A percentile compares a stretch with the other conserved stretches of the same genome.
phyloP scores from a whole-genome alignment of 2,888 invertebrate genomes.

The Andrena praecox region DNA sequence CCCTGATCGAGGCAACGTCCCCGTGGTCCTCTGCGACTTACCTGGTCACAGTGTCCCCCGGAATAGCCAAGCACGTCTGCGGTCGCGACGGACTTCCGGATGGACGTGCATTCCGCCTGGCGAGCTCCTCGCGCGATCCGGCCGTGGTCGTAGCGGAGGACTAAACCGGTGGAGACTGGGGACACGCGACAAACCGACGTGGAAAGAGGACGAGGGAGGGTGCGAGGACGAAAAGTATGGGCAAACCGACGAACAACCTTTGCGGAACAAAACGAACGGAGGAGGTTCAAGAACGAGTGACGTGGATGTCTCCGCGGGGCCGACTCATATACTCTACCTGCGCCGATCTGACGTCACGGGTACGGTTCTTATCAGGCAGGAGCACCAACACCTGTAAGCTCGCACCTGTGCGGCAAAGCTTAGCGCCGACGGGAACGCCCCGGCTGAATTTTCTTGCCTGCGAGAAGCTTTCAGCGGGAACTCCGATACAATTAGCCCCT shows the following conservation, averaged over 20 bases:
- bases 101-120: constrained; percentile 31
- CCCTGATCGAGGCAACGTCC: neutral
- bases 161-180: neutral
- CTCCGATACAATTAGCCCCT: neutral
- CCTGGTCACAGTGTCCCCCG: constrained; percentile 28
- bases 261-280: constrained; percentile 72
- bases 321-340: constrained; percentile 83
- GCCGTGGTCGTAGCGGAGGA: neutral
- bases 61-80: constrained; percentile 8
- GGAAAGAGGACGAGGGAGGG: neutral
- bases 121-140: constrained; percentile 2
- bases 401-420: constrained; percentile 70
- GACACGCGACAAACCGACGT: constrained; percentile 9
- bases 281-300: constrained; percentile 82
- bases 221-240: constrained; percentile 11
- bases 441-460: constrained; percentile 36
- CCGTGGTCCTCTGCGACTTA: constrained; percentile 22
- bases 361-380: constrained; percentile 82
- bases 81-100: constrained; percentile 36
- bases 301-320: constrained; percentile 80
- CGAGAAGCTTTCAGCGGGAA: constrained; percentile 9
- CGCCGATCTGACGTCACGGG: constrained; percentile 81
- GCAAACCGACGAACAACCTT: constrained; percentile 52
- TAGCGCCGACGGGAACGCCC: constrained; percentile 65
- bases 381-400: constrained; percentile 74